A percentile compares a stretch with the other conserved stretches of the same genome.
These are phyloP conservation scores for Chrysopa pallens DNA, from an alignment of 1,140 invertebrate species.

Conservation along the genomic window DNA sequence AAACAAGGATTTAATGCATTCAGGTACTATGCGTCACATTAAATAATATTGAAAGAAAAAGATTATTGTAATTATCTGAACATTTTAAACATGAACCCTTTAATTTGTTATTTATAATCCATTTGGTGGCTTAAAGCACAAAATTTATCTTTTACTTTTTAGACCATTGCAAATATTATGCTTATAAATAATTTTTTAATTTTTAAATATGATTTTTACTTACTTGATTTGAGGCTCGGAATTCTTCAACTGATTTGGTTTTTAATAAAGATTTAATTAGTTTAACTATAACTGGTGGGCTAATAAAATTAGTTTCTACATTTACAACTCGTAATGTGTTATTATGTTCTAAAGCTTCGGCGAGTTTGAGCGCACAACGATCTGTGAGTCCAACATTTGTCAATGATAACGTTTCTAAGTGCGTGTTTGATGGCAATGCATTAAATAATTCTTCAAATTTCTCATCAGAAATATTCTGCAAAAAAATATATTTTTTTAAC, in stretches of 20 bases:
- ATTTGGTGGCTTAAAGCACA: too few relatives aligned
- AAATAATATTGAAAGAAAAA: too few relatives aligned
- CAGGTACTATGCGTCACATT: too few relatives aligned
- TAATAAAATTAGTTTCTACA: constrained; percentile 93
- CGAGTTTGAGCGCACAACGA: constrained; percentile 62
- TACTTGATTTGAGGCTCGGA: constrained; percentile 91
- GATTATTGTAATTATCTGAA: too few relatives aligned
- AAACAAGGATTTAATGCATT: too few relatives aligned
- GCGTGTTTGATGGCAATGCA: constrained; percentile 74
- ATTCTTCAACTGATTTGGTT: constrained; percentile 77
- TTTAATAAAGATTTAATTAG: constrained; percentile 71
- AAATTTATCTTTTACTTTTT: too few relatives aligned
- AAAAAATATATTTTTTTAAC: too few relatives aligned
- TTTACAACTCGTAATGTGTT: constrained; percentile 76
- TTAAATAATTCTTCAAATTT: constrained; percentile 82
- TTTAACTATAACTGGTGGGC: constrained; percentile 61
- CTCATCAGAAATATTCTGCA: constrained; percentile 91
- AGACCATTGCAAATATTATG: too few relatives aligned
- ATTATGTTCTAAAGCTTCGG: constrained; percentile 74
- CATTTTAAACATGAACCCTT: too few relatives aligned
- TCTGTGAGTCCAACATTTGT: constrained; percentile 89
- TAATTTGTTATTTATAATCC: too few relatives aligned
- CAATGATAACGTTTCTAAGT: constrained; percentile 79
- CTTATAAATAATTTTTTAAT: too few relatives aligned
- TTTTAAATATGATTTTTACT: too few relatives aligned